These are phyloP conservation scores for Ormyrus labotus DNA, from an alignment of 2,888 invertebrate species.

Conservation along the genomic window DNA sequence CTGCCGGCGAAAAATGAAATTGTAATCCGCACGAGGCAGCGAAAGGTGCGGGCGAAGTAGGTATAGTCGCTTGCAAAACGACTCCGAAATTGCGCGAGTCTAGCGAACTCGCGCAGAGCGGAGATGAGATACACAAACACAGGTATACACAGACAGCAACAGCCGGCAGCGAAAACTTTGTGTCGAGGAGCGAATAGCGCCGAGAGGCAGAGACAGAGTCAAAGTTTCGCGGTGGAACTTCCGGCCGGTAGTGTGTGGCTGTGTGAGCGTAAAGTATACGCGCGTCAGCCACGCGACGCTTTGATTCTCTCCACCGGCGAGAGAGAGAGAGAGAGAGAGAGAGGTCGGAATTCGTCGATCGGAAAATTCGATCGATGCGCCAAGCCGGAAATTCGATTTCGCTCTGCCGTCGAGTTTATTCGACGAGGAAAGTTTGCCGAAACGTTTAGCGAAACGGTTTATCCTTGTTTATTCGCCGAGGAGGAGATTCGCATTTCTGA, in stretches of 20 bases:
- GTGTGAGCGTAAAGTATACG: neutral
- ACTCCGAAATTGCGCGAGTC: too few species aligned
- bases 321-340: too few species aligned
- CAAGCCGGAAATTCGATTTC: slow-evolving; percentile 23
- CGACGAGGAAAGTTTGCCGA: neutral
- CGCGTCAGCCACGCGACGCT: neutral
- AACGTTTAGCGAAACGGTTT: neutral
- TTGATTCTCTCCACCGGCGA: slow-evolving; percentile 12
- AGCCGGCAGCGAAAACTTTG: neutral
- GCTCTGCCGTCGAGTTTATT: slow-evolving; percentile 1
- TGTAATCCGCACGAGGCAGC: too few species aligned
- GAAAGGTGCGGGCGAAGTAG: too few species aligned
- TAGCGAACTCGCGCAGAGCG: too few species aligned
- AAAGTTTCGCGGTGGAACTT: slow-evolving; percentile 2
- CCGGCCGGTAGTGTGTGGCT: neutral
- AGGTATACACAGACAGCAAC: neutral
- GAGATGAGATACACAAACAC: too few species aligned
- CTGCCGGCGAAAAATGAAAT: too few species aligned
- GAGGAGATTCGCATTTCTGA: neutral
- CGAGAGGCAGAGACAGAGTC: neutral
- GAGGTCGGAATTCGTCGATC: slow-evolving; percentile 5
- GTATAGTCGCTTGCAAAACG: too few species aligned
- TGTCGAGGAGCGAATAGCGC: neutral
- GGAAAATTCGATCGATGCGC: slow-evolving; percentile 20
- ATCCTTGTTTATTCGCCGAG: neutral